A percentile compares a stretch with the other conserved stretches of the same genome.
Conservation (phyloP, 2,113 vertebrate genomes). For the Cariama cristata region DNA sequence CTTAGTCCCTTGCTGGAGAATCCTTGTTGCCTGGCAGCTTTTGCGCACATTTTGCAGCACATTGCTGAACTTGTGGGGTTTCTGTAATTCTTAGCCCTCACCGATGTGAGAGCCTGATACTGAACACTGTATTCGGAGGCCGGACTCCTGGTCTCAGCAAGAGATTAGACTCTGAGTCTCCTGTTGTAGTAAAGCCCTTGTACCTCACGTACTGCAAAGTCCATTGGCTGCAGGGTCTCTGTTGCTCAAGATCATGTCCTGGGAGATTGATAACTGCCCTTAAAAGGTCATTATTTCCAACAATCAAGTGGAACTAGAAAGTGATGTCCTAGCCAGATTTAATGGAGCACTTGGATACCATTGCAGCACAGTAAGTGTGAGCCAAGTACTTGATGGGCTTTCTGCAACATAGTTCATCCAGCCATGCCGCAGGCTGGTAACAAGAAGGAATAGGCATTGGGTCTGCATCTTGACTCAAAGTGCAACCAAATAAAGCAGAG, state of each 20-base stretch:
- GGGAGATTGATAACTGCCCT: neutral
- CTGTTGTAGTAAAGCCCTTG: neutral
- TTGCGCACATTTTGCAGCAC: neutral
- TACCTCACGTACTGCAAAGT: too few relatives aligned
- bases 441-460: neutral
- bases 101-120: neutral
- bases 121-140: neutral
- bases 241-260: neutral
- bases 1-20: neutral
- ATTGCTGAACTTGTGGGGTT: neutral
- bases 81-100: neutral
- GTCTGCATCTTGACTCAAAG: neutral
- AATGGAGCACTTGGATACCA: accelerated
- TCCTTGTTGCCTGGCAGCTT: neutral
- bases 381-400: neutral
- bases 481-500: neutral
- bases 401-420: neutral
- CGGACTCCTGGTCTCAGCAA: neutral
- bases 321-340: neutral
- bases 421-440: neutral
- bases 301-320: neutral
- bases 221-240: neutral
- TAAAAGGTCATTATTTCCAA: neutral
- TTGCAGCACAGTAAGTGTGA: accelerated
- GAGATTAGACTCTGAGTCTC: neutral